Base-by-base conservation (phyloP, 2,797 vertebrate genomes). In the Percopsis omiscomaycus region DNA sequence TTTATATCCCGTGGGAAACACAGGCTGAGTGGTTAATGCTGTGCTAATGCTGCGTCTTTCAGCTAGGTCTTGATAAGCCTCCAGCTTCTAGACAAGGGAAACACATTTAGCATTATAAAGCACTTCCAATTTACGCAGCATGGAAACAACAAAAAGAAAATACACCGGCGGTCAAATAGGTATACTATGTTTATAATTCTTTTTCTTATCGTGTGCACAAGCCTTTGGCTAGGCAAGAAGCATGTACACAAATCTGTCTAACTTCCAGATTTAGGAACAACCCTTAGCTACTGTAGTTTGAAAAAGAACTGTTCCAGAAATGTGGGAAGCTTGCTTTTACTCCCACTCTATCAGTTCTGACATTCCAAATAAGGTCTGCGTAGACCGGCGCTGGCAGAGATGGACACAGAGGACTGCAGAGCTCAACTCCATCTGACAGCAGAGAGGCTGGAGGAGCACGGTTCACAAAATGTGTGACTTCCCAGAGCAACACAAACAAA, bases 311-410 rank as follows among this genome's bases (percentile, higher is more conserved):
- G 64, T 68, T 77, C 71, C 72, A 66, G 79, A 80, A 66, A 81
- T 86, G 86, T 84, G 83, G 86, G 86, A 88, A 77, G 87, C 83
- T 82, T 84, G 78, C 82, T 79, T 88, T 78, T 78, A 90, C 90
- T 91, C 90, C 90, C 84, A 89, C 90, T 90, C 87, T 79, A 86
- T 88, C 88, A 83, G 77, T 77, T 74, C 80, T 90, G 88, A 91
- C 88, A 88, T 89, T 91, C 91, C 92, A 87, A 92, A 89, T 89
- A 89, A 91, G 91, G 91, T 83, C 88, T 81, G 85, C 66, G 86
- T 15, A 75, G 88, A 77, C 74, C 74, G 64, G 83, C 64, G 68
- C 81, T 80, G 85, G 85, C 82, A 79, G 86, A 78, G 81, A 77
- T 68, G 74, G 74, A 82, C 85, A 83, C 50, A 83, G 84, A 86